Evolutionary conservation across 2,113 vertebrate genomes (phyloP).

Genomic region (Nannobrachium achirus): DNA sequence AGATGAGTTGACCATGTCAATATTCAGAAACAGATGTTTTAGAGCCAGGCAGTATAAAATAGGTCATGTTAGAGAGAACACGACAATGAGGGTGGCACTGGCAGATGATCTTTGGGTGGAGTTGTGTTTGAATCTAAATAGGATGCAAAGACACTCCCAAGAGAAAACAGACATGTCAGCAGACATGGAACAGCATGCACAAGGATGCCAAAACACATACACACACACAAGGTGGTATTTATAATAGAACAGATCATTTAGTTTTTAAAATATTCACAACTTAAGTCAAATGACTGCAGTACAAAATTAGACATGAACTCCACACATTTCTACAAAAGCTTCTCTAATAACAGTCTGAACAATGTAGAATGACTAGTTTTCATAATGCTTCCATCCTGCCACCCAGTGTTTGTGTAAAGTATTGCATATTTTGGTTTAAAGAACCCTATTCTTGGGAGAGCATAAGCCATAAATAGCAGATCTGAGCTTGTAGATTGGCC

Average conservation of each 20-base stretch:
- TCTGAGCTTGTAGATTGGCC: too few relatives aligned
- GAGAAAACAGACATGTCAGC: neutral
- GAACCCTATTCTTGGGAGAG: too few relatives aligned
- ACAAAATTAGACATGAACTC: neutral
- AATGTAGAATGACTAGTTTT: neutral
- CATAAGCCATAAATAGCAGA: too few relatives aligned
- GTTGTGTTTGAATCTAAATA: neutral
- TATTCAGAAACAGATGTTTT: too few relatives aligned
- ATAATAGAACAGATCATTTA: neutral
- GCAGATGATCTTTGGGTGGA: slow-evolving; percentile 15
- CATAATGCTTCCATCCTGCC: slow-evolving; percentile 44
- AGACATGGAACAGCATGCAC: neutral
- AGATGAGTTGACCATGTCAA: too few relatives aligned
- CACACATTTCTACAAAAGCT: slow-evolving; percentile 20
- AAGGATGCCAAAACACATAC: neutral
- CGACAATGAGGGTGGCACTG: too few relatives aligned
- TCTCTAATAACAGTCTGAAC: neutral
- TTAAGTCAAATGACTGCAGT: slow-evolving; percentile 17
- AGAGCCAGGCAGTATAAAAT: too few relatives aligned
- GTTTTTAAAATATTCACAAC: slow-evolving; percentile 6
- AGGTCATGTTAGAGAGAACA: too few relatives aligned
- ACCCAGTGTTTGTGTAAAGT: slow-evolving; percentile 31
- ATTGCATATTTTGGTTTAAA: slow-evolving; percentile 16
- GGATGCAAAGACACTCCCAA: neutral
- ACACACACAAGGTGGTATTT: slow-evolving; percentile 14